phyloP scores from a whole-genome alignment of 2,113 vertebrate genomes.

The Caranx ignobilis region DNA sequence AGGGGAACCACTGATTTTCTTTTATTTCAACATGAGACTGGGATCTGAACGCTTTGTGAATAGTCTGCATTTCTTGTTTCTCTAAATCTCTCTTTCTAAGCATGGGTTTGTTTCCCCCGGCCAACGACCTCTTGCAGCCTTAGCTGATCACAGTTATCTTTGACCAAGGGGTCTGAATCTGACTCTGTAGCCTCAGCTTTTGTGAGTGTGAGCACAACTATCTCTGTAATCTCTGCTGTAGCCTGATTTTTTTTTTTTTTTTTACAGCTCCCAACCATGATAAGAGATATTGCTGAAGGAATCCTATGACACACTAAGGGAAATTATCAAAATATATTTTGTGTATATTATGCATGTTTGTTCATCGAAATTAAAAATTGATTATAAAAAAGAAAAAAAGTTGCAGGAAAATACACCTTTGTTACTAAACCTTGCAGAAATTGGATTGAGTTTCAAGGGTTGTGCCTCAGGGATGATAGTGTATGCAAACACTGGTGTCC shows the following conservation, averaged over 20 bases:
- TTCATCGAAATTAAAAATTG: background rate
- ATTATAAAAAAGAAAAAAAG: no score
- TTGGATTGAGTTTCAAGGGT: no score
- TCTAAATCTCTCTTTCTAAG: slow-evolving; percentile 9
- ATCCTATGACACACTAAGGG: background rate
- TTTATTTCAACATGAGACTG: no score
- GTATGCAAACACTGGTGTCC: no score
- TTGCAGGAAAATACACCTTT: background rate
- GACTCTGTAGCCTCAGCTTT: slow-evolving; percentile 8
- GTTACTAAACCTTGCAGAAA: background rate
- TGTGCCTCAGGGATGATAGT: no score
- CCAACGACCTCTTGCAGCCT: slow-evolving; percentile 40
- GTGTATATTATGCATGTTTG: background rate
- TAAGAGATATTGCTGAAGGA: slow-evolving; percentile 14
- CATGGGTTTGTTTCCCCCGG: slow-evolving; percentile 20
- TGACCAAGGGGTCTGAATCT: slow-evolving; percentile 16
- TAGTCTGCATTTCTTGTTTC: background rate
- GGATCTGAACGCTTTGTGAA: no score
- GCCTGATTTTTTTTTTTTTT: slow-evolving; percentile 21
- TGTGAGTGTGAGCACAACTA: slow-evolving; percentile 46
- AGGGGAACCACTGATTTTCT: no score
- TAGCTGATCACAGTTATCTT: slow-evolving; percentile 57
- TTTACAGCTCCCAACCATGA: slow-evolving; percentile 11
- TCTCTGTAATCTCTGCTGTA: slow-evolving; percentile 44
- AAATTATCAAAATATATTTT: background rate